A percentile compares a stretch with the other conserved stretches of the same genome.
Conservation (phyloP, 1,140 invertebrate genomes). For the Ptiloglossa arizonensis region DNA sequence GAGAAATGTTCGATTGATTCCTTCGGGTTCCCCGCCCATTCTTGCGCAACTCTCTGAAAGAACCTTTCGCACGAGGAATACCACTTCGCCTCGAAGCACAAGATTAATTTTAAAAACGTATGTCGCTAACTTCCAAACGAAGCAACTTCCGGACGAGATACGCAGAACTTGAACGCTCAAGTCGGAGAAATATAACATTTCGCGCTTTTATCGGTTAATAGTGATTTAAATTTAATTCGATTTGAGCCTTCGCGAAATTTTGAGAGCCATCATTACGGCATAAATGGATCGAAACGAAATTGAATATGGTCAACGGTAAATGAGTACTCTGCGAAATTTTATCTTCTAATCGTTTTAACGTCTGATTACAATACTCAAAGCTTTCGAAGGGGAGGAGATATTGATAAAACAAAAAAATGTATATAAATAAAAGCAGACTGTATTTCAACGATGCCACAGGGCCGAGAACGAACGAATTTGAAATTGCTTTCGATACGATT, state of each 20-base stretch:
- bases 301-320: not conserved
- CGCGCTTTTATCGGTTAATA: not conserved
- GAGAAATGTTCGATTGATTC: too few relatives aligned
- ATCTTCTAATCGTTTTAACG: conserved; percentile 11
- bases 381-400: not conserved
- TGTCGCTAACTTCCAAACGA: too few relatives aligned
- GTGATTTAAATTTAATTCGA: not conserved
- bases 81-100: too few relatives aligned
- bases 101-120: too few relatives aligned
- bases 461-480: too few relatives aligned
- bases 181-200: not conserved
- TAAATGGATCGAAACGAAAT: not conserved
- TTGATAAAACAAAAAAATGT: not conserved
- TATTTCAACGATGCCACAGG: not conserved
- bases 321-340: conserved; percentile 14
- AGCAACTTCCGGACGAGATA: too few relatives aligned
- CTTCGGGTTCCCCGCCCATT: too few relatives aligned
- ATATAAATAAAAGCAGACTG: too few relatives aligned
- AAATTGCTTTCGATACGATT: too few relatives aligned
- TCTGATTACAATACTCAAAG: not conserved
- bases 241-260: not conserved
- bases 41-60: too few relatives aligned
- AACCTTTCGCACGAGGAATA: too few relatives aligned
- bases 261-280: conserved; percentile 4
- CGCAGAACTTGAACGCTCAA: too few relatives aligned